Conservation (phyloP, 2,797 vertebrate genomes). For the Megaceryle alcyon region DNA sequence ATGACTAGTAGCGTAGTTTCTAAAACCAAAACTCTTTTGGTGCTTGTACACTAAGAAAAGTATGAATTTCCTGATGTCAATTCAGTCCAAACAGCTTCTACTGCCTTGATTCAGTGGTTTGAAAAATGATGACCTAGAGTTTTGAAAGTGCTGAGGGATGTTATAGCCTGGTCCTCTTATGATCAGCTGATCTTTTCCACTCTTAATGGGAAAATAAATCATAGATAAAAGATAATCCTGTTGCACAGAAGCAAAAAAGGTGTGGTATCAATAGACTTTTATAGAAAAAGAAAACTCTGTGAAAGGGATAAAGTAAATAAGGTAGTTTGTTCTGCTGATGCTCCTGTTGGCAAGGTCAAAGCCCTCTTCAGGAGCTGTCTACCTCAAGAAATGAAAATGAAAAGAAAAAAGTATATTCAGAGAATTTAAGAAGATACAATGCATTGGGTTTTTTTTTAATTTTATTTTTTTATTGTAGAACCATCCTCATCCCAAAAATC, state of each 20-base stretch:
- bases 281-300: slow-evolving; percentile 42
- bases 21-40: not conserved
- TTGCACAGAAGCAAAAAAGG: slow-evolving; percentile 74
- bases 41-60: not conserved
- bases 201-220: slow-evolving; percentile 80
- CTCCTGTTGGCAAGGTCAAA: slow-evolving; percentile 22
- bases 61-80: not conserved
- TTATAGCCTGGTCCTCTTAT: slow-evolving; percentile 58
- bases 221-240: slow-evolving; percentile 79
- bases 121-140: slow-evolving; percentile 73
- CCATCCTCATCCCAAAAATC: not conserved
- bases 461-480: not conserved
- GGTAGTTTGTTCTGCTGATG: slow-evolving; percentile 61
- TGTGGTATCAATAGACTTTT: slow-evolving; percentile 66
- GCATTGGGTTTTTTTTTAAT: not conserved
- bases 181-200: slow-evolving; percentile 75
- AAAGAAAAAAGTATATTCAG: not conserved
- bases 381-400: slow-evolving; percentile 42
- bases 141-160: slow-evolving; percentile 66
- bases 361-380: slow-evolving; percentile 39
- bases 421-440: slow-evolving; percentile 19
- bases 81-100: not conserved
- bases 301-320: slow-evolving; percentile 67
- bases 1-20: not conserved
- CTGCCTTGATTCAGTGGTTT: slow-evolving; percentile 60